Evolutionary conservation across 2,797 vertebrate genomes (phyloP).

Genomic region (Oryzias sinensis): DNA sequence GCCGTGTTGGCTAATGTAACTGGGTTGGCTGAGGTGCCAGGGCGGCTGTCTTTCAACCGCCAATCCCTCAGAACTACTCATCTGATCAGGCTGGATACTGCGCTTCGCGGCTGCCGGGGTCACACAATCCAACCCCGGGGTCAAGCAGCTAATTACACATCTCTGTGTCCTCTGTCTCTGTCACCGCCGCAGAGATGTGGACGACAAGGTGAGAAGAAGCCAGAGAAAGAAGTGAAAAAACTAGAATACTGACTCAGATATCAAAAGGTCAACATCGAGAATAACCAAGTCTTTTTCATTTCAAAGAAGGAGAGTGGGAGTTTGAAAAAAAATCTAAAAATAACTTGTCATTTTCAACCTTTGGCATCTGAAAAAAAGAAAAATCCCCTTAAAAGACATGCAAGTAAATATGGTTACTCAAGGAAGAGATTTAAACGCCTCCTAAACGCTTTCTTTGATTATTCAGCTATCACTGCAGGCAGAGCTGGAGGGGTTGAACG

Average conservation of each 20-base stretch:
- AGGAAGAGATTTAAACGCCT: too few relatives aligned
- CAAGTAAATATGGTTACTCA: background rate
- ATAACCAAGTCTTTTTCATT: slow-evolving; percentile 36
- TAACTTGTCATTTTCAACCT: background rate
- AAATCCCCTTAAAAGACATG: background rate
- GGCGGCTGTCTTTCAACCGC: slow-evolving; percentile 86
- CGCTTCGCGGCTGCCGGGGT: slow-evolving; percentile 80
- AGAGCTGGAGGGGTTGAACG: slow-evolving; percentile 22
- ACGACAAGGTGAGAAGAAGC: slow-evolving; percentile 39
- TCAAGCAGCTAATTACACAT: slow-evolving; percentile 84
- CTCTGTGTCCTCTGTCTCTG: slow-evolving; percentile 67
- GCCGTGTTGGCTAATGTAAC: slow-evolving; percentile 55
- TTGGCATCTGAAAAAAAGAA: background rate
- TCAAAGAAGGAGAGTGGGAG: slow-evolving; percentile 28
- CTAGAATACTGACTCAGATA: slow-evolving; percentile 52
- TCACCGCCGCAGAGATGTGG: slow-evolving; percentile 67
- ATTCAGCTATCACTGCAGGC: slow-evolving; percentile 31
- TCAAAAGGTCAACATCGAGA: slow-evolving; percentile 60
- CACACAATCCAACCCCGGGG: slow-evolving; percentile 77
- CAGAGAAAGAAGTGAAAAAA: slow-evolving; percentile 14
- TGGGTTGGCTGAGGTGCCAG: slow-evolving; percentile 57
- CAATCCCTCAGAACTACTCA: slow-evolving; percentile 87
- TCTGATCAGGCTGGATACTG: slow-evolving; percentile 81
- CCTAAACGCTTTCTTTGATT: slow-evolving; percentile 17
- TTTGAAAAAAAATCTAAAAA: background rate